phyloP scores from a whole-genome alignment of 2,888 invertebrate genomes.

The Campopleginae sp. region DNA sequence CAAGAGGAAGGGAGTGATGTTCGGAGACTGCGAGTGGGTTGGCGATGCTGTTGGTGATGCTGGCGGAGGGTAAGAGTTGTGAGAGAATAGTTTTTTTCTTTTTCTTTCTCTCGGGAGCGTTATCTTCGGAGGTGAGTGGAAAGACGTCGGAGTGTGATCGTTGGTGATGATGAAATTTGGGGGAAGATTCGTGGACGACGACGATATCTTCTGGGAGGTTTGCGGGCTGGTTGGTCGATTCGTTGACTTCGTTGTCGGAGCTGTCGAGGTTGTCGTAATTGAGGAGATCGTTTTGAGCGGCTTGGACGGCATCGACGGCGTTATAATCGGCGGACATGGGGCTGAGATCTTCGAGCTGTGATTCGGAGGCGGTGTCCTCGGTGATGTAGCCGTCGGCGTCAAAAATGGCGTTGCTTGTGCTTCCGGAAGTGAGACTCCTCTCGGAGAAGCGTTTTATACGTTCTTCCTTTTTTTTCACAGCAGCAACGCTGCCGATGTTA shows the following conservation, averaged over 20 bases:
- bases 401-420: slow-evolving; percentile 34
- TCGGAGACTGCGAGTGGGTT: slow-evolving; percentile 88
- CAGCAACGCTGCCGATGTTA: slow-evolving; percentile 62
- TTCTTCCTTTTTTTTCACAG: slow-evolving; percentile 81
- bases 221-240: neutral
- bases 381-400: slow-evolving; percentile 81
- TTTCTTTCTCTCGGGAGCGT: slow-evolving; percentile 84
- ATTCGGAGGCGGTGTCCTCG: slow-evolving; percentile 81
- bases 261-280: slow-evolving; percentile 74
- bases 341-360: slow-evolving; percentile 81
- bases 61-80: slow-evolving; percentile 87
- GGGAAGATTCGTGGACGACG: slow-evolving; percentile 76
- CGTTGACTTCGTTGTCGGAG: slow-evolving; percentile 77
- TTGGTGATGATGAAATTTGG: slow-evolving; percentile 78
- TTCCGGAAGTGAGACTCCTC: slow-evolving; percentile 70
- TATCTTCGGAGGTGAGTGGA: slow-evolving; percentile 76
- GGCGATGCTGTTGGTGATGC: slow-evolving; percentile 83
- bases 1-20: slow-evolving; percentile 89
- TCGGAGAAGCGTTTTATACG: slow-evolving; percentile 79
- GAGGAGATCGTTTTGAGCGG: slow-evolving; percentile 74
- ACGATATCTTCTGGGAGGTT: slow-evolving; percentile 78
- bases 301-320: slow-evolving; percentile 79
- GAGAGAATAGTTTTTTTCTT: slow-evolving; percentile 89
- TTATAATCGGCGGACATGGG: slow-evolving; percentile 82
- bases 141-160: slow-evolving; percentile 84